Conservation (phyloP, 2,113 vertebrate species). For the Serilophus lunatus region DNA sequence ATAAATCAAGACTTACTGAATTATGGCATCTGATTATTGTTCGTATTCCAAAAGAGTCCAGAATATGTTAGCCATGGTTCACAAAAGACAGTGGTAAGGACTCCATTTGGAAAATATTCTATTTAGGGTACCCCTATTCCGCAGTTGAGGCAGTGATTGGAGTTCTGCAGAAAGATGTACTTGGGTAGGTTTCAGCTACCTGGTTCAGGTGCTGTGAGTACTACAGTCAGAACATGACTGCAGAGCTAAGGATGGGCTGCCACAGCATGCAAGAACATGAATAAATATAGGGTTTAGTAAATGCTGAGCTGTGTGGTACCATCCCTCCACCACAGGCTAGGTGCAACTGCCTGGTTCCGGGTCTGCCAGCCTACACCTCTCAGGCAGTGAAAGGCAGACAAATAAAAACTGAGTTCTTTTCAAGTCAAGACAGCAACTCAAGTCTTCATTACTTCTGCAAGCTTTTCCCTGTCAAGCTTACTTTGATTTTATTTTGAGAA, state of each 20-base stretch:
- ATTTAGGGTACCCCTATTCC: not conserved
- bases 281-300: not conserved
- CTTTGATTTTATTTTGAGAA: not conserved
- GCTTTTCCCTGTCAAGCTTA: not conserved
- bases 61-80: constrained; percentile 5
- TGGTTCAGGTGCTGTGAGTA: not conserved
- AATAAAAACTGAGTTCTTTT: not conserved
- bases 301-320: not conserved
- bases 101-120: not conserved
- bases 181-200: not conserved
- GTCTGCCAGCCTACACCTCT: not conserved
- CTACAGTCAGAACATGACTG: not conserved
- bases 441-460: not conserved
- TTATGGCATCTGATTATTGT: constrained; percentile 15
- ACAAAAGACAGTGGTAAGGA: constrained; percentile 28
- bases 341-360: not conserved
- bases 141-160: not conserved
- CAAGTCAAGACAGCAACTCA: not conserved
- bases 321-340: not conserved
- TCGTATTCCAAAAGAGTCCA: constrained; percentile 13
- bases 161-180: not conserved
- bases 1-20: constrained; percentile 30
- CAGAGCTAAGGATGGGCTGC: not conserved
- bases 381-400: not conserved
- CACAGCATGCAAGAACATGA: not conserved